Conservation (phyloP, 2,797 vertebrate species). For the Sciurus vulgaris region DNA sequence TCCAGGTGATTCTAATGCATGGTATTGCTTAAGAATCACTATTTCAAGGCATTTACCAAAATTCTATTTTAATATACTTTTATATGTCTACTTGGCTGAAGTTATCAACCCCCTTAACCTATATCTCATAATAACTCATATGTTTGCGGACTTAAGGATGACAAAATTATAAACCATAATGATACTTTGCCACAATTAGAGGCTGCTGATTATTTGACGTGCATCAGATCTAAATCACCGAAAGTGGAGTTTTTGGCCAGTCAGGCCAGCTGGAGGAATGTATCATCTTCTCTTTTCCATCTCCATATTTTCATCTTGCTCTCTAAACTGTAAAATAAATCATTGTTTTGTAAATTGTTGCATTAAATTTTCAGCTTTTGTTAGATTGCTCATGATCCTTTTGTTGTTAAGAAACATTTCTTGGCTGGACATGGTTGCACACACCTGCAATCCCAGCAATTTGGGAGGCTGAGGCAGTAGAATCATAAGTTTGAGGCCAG, state of each 20-base stretch:
- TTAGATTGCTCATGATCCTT: not conserved
- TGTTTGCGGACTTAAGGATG: constrained; percentile 40
- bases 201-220: not conserved
- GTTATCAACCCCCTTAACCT: constrained; percentile 7
- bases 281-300: not conserved
- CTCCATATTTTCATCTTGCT: not conserved
- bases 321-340: not conserved
- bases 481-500: no score
- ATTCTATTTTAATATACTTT: not conserved
- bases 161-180: not conserved
- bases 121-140: not conserved
- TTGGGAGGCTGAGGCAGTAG: no score
- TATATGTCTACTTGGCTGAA: not conserved
- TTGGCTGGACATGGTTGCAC: not conserved
- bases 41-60: not conserved
- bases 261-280: not conserved
- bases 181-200: not conserved
- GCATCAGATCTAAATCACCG: not conserved
- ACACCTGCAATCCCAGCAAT: no score
- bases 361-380: not conserved
- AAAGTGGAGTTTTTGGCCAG: not conserved
- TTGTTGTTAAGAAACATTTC: not conserved
- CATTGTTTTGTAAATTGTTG: not conserved
- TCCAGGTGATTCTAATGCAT: not conserved
- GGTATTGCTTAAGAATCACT: not conserved